phyloP scores from a whole-genome alignment of 1,140 invertebrate species.

The Schlechtendalia chinensis region DNA sequence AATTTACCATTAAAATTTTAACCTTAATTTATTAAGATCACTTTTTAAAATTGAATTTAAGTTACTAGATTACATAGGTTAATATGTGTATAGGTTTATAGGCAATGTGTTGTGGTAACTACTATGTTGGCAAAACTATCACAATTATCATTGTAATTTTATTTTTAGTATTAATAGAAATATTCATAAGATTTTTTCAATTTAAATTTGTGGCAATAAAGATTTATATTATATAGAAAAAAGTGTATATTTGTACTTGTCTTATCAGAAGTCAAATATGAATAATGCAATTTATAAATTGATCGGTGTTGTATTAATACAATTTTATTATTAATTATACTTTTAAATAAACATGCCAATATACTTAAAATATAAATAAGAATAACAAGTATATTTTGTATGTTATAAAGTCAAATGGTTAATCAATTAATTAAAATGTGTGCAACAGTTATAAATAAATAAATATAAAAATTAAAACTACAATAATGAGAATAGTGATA shows the following conservation, averaged over 20 bases:
- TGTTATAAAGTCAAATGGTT: too few relatives aligned
- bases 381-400: too few relatives aligned
- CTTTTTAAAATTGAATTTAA: conserved; percentile 12
- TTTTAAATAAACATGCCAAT: conserved; percentile 13
- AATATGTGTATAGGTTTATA: conserved; percentile 8
- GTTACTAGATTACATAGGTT: conserved; percentile 23
- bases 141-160: conserved; percentile 7
- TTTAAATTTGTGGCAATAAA: conserved; percentile 48
- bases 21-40: conserved; percentile 29
- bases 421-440: neutral
- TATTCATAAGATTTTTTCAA: conserved; percentile 44
- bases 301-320: too few relatives aligned
- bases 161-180: conserved; percentile 38
- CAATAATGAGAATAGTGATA: too few relatives aligned
- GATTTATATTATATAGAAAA: conserved; percentile 45
- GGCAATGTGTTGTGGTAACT: conserved; percentile 33
- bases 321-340: neutral
- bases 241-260: neutral
- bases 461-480: too few relatives aligned
- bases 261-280: neutral
- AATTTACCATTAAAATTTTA: conserved; percentile 25
- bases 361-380: too few relatives aligned
- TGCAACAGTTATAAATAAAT: too few relatives aligned
- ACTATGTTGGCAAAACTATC: conserved; percentile 25
- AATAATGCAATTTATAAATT: too few relatives aligned